Base-by-base conservation (phyloP, 2,113 vertebrate species). In the Meleagris gallopavo region DNA sequence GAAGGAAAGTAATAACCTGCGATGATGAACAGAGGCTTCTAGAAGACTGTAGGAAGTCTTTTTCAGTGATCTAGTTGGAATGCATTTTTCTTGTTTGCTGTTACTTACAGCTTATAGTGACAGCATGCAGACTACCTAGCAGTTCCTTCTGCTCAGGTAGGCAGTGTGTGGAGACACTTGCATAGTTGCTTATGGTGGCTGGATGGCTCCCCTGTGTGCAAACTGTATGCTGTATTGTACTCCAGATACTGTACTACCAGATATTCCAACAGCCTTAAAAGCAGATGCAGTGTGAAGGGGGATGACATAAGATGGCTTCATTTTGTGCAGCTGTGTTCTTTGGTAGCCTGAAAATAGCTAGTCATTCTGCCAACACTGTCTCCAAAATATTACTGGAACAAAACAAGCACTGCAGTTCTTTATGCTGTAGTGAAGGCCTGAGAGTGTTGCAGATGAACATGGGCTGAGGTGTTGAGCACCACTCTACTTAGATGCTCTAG, bases 301-400 rank as follows among this genome's bases (percentile, higher is more conserved):
- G 36, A 29, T 32, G 32, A 82, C 16, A 78, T 1, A 41, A 12
- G n/a, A 25, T 9, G 9, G 34, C 32, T 90, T 82, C 22, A 60
- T n/a, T 67, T 38, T 30, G 24, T 57, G 2, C 38, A 52, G 0
- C 4, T n/a, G 15, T 2, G 1, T 2, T 91, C 38, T 41, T 65
- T 41, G 69, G 24, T 75, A 64, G 38, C 50, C 27, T 70, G 65
- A 34, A 55, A 45, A 60, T 40, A 69, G 22, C 24, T 43, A 22
- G 13, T 85, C 54, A 0, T 25, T 75, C 36, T 43, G 52, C 10
- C 75, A 58, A 16, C 1, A 6, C 17, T 30, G n/a, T 92, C 41
- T 90, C 38, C 45, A 54, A 6, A 86, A 66, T 2, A 5, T 45
- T 45, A 48, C 2, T 64, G 67, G 65, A 48, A 55, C 36, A 62